Base-by-base conservation (phyloP, 1,140 invertebrate genomes). In the Eupristina koningsbergeri region DNA sequence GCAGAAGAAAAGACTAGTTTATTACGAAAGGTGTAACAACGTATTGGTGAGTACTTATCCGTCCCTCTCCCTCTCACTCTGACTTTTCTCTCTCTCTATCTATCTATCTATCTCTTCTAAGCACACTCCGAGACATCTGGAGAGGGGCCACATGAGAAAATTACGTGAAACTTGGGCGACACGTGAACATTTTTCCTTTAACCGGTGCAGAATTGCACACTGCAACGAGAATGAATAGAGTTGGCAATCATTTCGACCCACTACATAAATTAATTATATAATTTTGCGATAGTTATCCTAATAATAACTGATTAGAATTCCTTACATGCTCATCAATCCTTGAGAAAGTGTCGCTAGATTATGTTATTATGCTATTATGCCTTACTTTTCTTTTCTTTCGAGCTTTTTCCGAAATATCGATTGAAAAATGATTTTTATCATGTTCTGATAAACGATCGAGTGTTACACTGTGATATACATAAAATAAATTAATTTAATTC, bases 241-340 rank as follows among this genome's bases (percentile, higher is more conserved):
- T 34, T 53, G 76, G 45, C 45, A 78, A 78, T 77, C 34, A 71
- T 78, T 45, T 69, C 58, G 61, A 45, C 64, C 64, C 5, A 29
- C 39, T 45, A 39, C 53, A 47, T 50, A 64, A 71, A 84, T 84
- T 69, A 74, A 84, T 84, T 84, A 84, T 84, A 84, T 81, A 84
- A 84, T 63, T 29, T 36, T n/a, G 36, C 22, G 45, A 73, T 75
- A 80, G 74, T 84, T 67, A 78, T 47, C 69, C 61, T 67, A 80
- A 80, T 78, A 84, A 84, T 84, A 73, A 58, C n/a, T 80, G 81
- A 84, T 80, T 75, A 84, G 75, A n/a, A 11, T 73, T 26, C 53
- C 19, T 34, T 34, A 9, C 75, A 58, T 50, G 34, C 8, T 5
- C 78, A 61, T 84, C 73, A 63, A 76, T 67, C 34, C 61, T 29